Conservation (phyloP, 2,888 invertebrate species). For the Pseudanteris insignis region DNA sequence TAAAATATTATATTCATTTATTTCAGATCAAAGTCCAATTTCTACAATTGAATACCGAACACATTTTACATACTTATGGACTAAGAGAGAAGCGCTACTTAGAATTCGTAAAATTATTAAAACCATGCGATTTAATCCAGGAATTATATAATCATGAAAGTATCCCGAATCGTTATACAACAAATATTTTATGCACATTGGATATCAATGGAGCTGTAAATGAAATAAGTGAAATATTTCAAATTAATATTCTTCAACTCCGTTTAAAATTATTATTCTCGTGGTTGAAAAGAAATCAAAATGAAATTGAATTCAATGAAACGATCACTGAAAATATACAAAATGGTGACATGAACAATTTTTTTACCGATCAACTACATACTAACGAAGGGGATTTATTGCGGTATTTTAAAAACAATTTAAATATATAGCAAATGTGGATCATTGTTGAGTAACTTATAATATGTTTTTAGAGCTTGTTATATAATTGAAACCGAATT, state of each 20-base stretch:
- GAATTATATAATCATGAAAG: slow-evolving; percentile 68
- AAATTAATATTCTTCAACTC: slow-evolving; percentile 62
- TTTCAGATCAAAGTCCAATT: slow-evolving; percentile 63
- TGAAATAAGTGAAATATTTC: slow-evolving; percentile 64
- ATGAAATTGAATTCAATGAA: slow-evolving; percentile 48
- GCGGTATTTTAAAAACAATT: too few relatives aligned
- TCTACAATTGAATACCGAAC: slow-evolving; percentile 65
- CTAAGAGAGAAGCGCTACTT: slow-evolving; percentile 66
- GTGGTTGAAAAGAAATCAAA: slow-evolving; percentile 59
- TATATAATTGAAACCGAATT: slow-evolving; percentile 59
- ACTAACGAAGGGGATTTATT: slow-evolving; percentile 53
- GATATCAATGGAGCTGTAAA: slow-evolving; percentile 68
- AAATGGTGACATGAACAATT: slow-evolving; percentile 12
- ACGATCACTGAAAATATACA: slow-evolving; percentile 52
- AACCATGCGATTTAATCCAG: slow-evolving; percentile 65
- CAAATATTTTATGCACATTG: slow-evolving; percentile 57
- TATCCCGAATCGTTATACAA: slow-evolving; percentile 63
- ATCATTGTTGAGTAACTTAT: slow-evolving; percentile 47
- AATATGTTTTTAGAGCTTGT: slow-evolving; percentile 56
- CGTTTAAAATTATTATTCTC: slow-evolving; percentile 63
- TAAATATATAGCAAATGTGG: slow-evolving; percentile 54
- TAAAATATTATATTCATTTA: too few relatives aligned
- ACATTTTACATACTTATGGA: slow-evolving; percentile 67
- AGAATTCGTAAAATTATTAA: slow-evolving; percentile 55
- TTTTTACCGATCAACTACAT: slow-evolving; percentile 26